phyloP scores from a whole-genome alignment of 2,888 invertebrate genomes.

The Tetanocera ferruginea region DNA sequence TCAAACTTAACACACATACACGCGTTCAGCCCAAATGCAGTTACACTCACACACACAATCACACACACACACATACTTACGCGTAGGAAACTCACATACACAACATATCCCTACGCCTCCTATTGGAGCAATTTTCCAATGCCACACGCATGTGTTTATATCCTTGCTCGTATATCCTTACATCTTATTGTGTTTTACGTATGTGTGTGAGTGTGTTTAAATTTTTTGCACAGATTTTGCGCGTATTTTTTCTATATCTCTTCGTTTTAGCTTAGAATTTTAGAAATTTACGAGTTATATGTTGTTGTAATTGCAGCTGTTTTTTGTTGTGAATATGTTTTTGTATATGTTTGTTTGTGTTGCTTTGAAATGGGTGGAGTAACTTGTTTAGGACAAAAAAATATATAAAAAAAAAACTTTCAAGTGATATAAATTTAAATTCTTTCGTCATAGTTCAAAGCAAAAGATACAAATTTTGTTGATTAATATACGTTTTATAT shows the following conservation, averaged over 20 bases:
- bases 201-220: neutral
- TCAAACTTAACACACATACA: neutral
- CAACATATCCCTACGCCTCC: conserved; percentile 25
- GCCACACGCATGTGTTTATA: conserved; percentile 18
- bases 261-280: neutral
- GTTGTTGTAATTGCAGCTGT: neutral
- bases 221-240: neutral
- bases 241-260: neutral
- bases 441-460: too few relatives aligned
- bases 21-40: neutral
- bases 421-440: too few relatives aligned
- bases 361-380: neutral
- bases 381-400: neutral
- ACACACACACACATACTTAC: neutral
- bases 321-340: neutral
- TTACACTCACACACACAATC: neutral
- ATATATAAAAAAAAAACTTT: too few relatives aligned
- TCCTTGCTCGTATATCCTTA: neutral
- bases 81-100: neutral
- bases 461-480: too few relatives aligned
- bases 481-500: too few relatives aligned
- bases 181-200: neutral
- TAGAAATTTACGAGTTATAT: neutral
- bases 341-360: neutral
- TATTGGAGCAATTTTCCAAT: conserved; percentile 23